Conservation (phyloP, 2,797 vertebrate genomes). For the Labeo calbasu region DNA sequence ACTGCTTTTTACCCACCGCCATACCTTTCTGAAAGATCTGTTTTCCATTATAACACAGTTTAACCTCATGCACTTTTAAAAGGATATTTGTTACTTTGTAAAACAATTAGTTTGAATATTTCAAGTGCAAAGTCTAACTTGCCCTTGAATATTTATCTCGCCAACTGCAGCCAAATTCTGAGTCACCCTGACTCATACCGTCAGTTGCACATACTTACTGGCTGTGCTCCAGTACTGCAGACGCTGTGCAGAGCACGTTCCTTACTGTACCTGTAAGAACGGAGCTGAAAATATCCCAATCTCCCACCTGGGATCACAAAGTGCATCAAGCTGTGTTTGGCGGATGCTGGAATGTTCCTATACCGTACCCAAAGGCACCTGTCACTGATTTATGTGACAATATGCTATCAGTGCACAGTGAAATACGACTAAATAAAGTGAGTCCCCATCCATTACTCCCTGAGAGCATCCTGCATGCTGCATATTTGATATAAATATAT, state of each 20-base stretch:
- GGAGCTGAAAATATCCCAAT: slow-evolving; percentile 37
- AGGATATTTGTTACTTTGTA: background rate
- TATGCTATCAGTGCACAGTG: slow-evolving; percentile 4
- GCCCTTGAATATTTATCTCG: slow-evolving; percentile 39
- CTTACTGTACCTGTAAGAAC: slow-evolving; percentile 37
- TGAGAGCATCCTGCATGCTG: background rate
- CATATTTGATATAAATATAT: slow-evolving; percentile 19
- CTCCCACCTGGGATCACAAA: slow-evolving; percentile 19
- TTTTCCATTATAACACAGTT: background rate
- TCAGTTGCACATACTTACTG: slow-evolving; percentile 32
- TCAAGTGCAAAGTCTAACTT: slow-evolving; percentile 21
- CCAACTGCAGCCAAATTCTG: slow-evolving; percentile 20
- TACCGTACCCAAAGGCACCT: slow-evolving; percentile 23
- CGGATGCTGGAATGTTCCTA: slow-evolving; percentile 17
- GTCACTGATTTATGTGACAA: slow-evolving; percentile 37
- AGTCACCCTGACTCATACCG: slow-evolving; percentile 30
- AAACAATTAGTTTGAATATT: slow-evolving; percentile 11
- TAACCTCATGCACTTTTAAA: slow-evolving; percentile 35
- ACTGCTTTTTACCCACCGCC: background rate
- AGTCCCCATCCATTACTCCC: background rate
- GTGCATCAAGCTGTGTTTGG: slow-evolving; percentile 14
- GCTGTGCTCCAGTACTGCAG: slow-evolving; percentile 41
- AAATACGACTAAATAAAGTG: slow-evolving; percentile 27
- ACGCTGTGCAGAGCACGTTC: slow-evolving; percentile 3
- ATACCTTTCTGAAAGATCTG: background rate